Base-by-base conservation (phyloP, 2,888 invertebrate species). In the Caenorhabditis plicata region DNA sequence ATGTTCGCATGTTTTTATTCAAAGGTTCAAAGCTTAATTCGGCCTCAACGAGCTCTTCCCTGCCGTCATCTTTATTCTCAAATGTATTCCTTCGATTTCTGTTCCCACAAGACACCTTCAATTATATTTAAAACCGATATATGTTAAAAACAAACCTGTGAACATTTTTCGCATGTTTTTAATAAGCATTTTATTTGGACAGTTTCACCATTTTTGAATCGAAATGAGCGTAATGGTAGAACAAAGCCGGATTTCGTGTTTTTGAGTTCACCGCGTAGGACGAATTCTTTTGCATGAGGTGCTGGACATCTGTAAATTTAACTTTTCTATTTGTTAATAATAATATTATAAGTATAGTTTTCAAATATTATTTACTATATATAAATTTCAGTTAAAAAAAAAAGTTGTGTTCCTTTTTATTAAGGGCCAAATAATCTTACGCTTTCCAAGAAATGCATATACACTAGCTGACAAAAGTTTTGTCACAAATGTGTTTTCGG, bases 161-260 rank as follows among this genome's bases (percentile, higher is more conserved):
- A 43, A 33, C 67, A 67, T 26, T 63, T 48, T 22, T 63, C 45
- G 40, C 67, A 67, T 19, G 48, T 45, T 22, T 54, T 47, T 4
- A 67, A 44, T 20, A 52, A 49, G 32, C 67, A 67, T n/a, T 63
- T 53, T 11, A 67, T 67, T 27, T 53, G 48, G 9, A 67, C 67
- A 5, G 49, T 33, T 26, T 67, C 63, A 7, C 63, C 63, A 26
- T 53, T 35, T 45, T 56, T 46, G 52, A 67, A 67, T 25, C 60
- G 51, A 31, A 67, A 67, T n/a, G 67, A 63, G 15, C 67, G 54
- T 32, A 67, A 53, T 13, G 67, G 67, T 9, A 67, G 51, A 27
- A 63, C 32, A 38, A 63, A 67, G 15, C 67, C 67, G 1, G 49
- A 53, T 9, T 43, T 38, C 20, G 46, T 53, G 25, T 54, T 39